A percentile compares a stretch with the other conserved stretches of the same genome.
These are phyloP conservation scores for Solenodon paradoxus DNA, from an alignment of 2,113 vertebrate genomes.

Conservation along the genomic window DNA sequence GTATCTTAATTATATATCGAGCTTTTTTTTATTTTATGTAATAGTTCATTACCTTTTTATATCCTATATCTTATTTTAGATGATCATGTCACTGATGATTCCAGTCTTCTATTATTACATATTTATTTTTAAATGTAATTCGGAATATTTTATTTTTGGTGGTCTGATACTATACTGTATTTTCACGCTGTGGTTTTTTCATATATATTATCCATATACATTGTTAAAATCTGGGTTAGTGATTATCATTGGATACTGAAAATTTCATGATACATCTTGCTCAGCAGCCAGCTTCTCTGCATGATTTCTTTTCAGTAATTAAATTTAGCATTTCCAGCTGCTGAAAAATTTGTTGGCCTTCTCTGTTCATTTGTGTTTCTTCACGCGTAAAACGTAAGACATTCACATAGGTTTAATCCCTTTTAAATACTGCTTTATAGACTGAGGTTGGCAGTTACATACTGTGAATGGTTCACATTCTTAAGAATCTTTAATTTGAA, in stretches of 20 bases:
- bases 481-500: no score
- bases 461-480: conserved; percentile 70
- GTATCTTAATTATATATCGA: neutral
- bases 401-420: conserved; percentile 79
- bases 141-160: neutral
- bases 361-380: conserved; percentile 78
- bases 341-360: conserved; percentile 83
- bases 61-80: neutral
- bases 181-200: no score
- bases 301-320: conserved; percentile 84
- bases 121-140: neutral
- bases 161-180: neutral
- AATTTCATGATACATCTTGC: conserved; percentile 75
- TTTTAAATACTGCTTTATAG: conserved; percentile 74
- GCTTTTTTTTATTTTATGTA: neutral
- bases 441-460: conserved; percentile 67
- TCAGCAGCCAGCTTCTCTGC: conserved; percentile 79
- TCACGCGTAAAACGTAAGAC: conserved; percentile 76
- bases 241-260: conserved; percentile 60
- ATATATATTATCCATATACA: neutral
- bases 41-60: neutral
- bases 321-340: conserved; percentile 83
- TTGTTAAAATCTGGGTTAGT: conserved; percentile 33
- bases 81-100: no score
- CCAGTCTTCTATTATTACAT: neutral